phyloP scores from a whole-genome alignment of 2,797 vertebrate genomes.

The Acanthiza pusilla region DNA sequence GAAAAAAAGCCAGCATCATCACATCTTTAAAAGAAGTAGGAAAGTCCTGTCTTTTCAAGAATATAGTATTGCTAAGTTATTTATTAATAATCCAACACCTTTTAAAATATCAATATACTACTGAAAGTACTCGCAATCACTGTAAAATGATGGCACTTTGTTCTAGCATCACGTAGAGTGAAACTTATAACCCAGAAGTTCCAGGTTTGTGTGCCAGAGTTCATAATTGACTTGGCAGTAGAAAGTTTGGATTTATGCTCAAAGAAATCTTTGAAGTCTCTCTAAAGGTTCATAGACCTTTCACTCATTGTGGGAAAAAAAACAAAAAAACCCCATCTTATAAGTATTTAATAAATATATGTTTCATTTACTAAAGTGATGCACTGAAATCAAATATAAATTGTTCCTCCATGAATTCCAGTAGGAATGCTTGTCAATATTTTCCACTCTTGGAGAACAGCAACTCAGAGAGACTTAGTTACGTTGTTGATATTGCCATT shows the following conservation, averaged over 20 bases:
- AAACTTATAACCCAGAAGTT: not conserved
- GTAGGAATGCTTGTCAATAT: not conserved
- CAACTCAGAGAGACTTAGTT: not conserved
- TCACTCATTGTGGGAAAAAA: not conserved
- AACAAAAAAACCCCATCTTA: not conserved
- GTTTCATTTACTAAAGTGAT: not conserved
- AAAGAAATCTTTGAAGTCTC: not conserved
- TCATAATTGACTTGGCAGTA: not conserved
- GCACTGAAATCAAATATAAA: not conserved
- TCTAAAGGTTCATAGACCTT: not conserved
- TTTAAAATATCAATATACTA: not conserved
- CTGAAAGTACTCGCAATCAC: not conserved
- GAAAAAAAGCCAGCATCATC: fast-evolving
- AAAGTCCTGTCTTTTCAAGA: not conserved
- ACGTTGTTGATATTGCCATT: not conserved
- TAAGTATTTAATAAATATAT: not conserved
- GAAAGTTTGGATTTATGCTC: not conserved
- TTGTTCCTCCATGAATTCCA: not conserved
- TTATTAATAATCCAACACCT: not conserved
- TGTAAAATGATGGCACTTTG: not conserved
- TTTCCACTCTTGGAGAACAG: not conserved
- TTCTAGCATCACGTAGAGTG: not conserved
- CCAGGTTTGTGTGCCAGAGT: not conserved
- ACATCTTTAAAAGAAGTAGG: not conserved
- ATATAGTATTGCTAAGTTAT: not conserved